These are phyloP conservation scores for Leptothorax acervorum DNA, from an alignment of 2,888 invertebrate species.

Conservation along the genomic window DNA sequence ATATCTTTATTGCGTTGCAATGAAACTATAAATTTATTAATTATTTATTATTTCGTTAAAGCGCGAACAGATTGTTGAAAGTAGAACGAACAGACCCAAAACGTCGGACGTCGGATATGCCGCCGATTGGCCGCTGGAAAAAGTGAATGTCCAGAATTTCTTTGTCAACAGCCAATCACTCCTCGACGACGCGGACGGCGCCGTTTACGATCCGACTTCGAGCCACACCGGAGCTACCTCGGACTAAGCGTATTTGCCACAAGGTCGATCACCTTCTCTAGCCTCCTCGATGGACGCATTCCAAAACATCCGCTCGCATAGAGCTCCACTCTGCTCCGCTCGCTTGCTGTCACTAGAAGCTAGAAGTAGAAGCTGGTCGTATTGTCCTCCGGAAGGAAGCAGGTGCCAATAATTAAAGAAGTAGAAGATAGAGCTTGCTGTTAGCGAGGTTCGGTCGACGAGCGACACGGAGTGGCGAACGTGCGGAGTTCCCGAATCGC, in stretches of 20 bases:
- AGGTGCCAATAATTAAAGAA: too few relatives aligned
- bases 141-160: background rate
- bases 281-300: conserved; percentile 41
- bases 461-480: too few relatives aligned
- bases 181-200: background rate
- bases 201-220: background rate
- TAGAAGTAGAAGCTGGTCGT: too few relatives aligned
- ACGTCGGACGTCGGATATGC: too few relatives aligned
- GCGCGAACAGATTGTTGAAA: too few relatives aligned
- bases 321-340: background rate
- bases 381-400: too few relatives aligned
- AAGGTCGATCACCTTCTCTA: conserved; percentile 54
- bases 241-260: conserved; percentile 2
- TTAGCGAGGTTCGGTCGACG: background rate
- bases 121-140: background rate
- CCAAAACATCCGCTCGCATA: conserved; percentile 42
- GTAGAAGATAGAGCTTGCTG: background rate
- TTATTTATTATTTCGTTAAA: background rate
- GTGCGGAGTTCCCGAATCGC: too few relatives aligned
- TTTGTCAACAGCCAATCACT: background rate
- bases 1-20: background rate
- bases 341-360: too few relatives aligned
- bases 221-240: background rate
- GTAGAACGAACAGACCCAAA: background rate
- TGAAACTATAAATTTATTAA: background rate